Evolutionary conservation across 2,113 vertebrate genomes (phyloP).

Genomic region (Gobio gobio): DNA sequence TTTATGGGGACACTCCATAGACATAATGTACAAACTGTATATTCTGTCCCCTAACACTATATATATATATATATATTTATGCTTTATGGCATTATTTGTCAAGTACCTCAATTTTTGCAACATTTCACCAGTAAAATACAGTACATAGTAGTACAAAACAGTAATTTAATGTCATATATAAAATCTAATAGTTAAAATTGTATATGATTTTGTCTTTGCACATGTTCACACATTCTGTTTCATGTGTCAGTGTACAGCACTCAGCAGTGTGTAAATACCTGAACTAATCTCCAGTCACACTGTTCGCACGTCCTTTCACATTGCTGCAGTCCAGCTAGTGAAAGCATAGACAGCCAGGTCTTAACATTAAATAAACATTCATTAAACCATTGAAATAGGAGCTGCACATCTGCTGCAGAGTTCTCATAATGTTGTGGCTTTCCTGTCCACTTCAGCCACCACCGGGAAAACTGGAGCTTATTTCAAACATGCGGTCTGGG

Average conservation of each 20-base stretch:
- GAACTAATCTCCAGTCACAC: constrained; percentile 32
- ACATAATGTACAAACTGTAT: too few relatives aligned
- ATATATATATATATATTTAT: too few relatives aligned
- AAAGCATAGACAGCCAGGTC: constrained; percentile 28
- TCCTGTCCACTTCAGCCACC: constrained; percentile 32
- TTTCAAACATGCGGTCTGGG: constrained; percentile 54
- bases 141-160: too few relatives aligned
- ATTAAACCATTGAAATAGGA: constrained; percentile 45
- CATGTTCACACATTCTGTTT: not conserved
- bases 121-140: too few relatives aligned
- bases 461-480: constrained; percentile 39
- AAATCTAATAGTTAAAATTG: too few relatives aligned
- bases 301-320: constrained; percentile 30
- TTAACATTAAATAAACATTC: constrained; percentile 46
- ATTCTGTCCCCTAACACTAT: too few relatives aligned
- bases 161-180: too few relatives aligned
- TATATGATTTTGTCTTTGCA: not conserved
- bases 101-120: too few relatives aligned
- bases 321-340: constrained; percentile 10
- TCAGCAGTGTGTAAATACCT: constrained; percentile 9
- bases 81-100: too few relatives aligned
- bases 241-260: not conserved
- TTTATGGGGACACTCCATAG: too few relatives aligned
- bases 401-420: constrained; percentile 33
- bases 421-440: constrained; percentile 48